Percentiles rank a stretch among this genome's conserved stretches.
phyloP scores from a whole-genome alignment of 2,888 invertebrate genomes.

The Brachypterus glaber region DNA sequence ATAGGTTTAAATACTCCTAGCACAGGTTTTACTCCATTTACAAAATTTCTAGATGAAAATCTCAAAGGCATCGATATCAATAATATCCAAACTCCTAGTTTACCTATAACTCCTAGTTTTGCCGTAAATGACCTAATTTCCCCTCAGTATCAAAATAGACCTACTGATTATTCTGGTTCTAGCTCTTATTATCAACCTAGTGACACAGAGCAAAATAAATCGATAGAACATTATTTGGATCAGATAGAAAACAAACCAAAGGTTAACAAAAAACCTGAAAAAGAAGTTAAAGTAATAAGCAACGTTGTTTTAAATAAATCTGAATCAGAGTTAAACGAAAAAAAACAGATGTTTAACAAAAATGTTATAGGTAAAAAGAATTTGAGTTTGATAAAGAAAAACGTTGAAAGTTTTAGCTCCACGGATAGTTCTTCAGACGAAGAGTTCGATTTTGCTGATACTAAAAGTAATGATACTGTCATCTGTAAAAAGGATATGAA shows the following conservation, averaged over 20 bases:
- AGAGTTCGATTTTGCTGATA: conserved; percentile 5
- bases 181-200: conserved; percentile 39
- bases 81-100: conserved; percentile 32
- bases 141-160: conserved; percentile 24
- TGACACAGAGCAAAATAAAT: conserved; percentile 33
- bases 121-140: conserved; percentile 20
- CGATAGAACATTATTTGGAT: conserved; percentile 29
- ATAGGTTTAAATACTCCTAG: conserved; percentile 14
- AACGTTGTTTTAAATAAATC: conserved; percentile 10
- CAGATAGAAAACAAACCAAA: conserved; percentile 29
- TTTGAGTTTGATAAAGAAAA: conserved; percentile 26
- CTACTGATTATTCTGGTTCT: conserved; percentile 38
- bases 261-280: conserved; percentile 6
- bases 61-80: conserved; percentile 30
- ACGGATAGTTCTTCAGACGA: conserved; percentile 12
- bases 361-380: conserved; percentile 34
- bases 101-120: conserved; percentile 35
- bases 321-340: neutral
- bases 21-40: conserved; percentile 30
- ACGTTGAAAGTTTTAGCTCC: conserved; percentile 1
- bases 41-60: conserved; percentile 35
- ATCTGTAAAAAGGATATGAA: conserved; percentile 17
- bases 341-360: conserved; percentile 23
- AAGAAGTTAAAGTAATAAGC: conserved; percentile 12
- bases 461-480: conserved; percentile 19